phyloP scores from a whole-genome alignment of 2,888 invertebrate species.

The Ormyrus rosae region DNA sequence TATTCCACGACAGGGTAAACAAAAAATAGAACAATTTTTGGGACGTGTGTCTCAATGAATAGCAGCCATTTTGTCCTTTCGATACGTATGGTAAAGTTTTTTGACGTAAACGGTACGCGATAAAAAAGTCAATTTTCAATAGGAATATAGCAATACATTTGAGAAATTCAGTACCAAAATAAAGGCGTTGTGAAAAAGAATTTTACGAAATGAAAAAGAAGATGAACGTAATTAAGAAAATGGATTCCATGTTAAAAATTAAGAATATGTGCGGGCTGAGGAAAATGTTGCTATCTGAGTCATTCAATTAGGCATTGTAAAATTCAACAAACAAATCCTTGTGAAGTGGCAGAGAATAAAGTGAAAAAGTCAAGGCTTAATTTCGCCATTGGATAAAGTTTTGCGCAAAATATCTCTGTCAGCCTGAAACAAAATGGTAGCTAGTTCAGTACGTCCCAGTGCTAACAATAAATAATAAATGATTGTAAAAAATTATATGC shows the following conservation, averaged over 20 bases:
- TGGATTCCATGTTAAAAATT: not conserved
- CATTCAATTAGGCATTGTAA: too few species aligned
- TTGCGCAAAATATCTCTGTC: constrained; percentile 49
- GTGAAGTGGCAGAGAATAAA: too few species aligned
- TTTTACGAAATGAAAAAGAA: constrained; percentile 1
- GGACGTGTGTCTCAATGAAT: constrained; percentile 67
- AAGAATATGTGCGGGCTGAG: too few species aligned
- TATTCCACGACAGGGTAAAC: constrained; percentile 75
- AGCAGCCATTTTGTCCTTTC: constrained; percentile 71
- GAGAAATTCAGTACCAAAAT: constrained; percentile 32
- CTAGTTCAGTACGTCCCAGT: constrained; percentile 66
- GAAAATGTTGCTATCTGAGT: too few species aligned
- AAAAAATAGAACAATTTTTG: constrained; percentile 64
- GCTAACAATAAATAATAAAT: constrained; percentile 63
- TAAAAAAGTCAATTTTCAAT: constrained; percentile 61
- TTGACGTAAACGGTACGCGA: constrained; percentile 10
- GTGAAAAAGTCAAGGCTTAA: constrained; percentile 5
- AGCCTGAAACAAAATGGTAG: constrained; percentile 68
- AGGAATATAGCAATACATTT: constrained; percentile 60
- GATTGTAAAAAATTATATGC: constrained; percentile 59
- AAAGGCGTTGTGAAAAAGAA: constrained; percentile 34
- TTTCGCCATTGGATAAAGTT: constrained; percentile 22
- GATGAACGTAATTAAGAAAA: constrained; percentile 5
- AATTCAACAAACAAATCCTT: too few species aligned
- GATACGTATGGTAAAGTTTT: constrained; percentile 57